These are phyloP conservation scores for Prionace glauca DNA, from an alignment of 2,797 vertebrate species.

Conservation along the genomic window DNA sequence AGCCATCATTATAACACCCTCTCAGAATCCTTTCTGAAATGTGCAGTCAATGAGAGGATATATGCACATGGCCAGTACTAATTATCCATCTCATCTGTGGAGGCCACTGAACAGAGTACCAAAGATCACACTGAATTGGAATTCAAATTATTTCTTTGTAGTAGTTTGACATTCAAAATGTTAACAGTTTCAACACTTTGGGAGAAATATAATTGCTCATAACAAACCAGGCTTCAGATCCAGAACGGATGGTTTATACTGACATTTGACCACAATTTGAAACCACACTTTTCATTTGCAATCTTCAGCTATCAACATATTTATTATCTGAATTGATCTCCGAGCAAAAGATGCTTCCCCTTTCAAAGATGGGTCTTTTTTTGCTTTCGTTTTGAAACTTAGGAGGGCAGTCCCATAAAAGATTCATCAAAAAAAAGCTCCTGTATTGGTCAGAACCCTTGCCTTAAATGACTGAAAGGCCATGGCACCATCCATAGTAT, in stretches of 20 bases:
- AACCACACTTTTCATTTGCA: neutral
- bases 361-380: neutral
- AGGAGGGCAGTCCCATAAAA: neutral
- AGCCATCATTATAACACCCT: neutral
- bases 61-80: neutral
- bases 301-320: neutral
- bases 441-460: neutral
- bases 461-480: neutral
- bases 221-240: neutral
- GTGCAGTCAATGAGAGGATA: neutral
- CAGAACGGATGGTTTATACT: neutral
- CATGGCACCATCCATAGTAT: neutral
- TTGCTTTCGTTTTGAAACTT: neutral
- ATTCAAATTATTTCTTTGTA: neutral
- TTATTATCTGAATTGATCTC: neutral
- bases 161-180: neutral
- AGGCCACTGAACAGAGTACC: neutral
- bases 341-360: neutral
- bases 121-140: neutral
- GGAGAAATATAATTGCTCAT: neutral
- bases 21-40: neutral
- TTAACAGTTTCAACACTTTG: neutral
- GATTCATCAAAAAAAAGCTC: neutral
- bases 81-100: neutral
- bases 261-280: neutral